Evolutionary conservation across 2,113 vertebrate genomes (phyloP), one percentile per base, ranked within the genome.

Genomic region (Halcyon malimbica): DNA sequence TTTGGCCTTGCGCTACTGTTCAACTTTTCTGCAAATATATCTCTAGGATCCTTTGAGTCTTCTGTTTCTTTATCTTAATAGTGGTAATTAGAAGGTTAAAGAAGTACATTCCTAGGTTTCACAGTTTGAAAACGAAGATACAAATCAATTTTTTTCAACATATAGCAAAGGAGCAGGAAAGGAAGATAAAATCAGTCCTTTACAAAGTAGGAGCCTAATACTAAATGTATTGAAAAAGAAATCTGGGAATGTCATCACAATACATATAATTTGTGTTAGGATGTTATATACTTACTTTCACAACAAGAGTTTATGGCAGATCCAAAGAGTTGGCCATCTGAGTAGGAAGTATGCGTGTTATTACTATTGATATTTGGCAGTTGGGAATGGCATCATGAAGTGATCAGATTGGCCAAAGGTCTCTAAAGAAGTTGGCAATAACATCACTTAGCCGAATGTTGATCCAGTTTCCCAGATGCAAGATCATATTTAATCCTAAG

Each of bases 231-330:
- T 35, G 39, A 56, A 81, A 76, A 5, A 65, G 19, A 76, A 89
- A 65, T 24, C 10, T 8, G 57, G 71, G 12, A 67, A 35, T 37
- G 41, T 3, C 11, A 33, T 60, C 5, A 3, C 0, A 0, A 31
- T 14, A 6, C 2, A 23, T 35, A 26, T 24, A 0, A 28, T 16
- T 53, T 77, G 8, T 46, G 11, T 70, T 50, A 24, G 7, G 9
- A 57, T 87, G 29, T 71, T 68, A 24, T 11, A 8, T 16, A 4
- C 5, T 89, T 42, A 12, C 28, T 91, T 75, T 41, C 15, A 26
- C 9, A 19, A 13, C 28, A 68, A 24, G 62, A 53, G 5, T 78
- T 75, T 50, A 26, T 24, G 8, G 7, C 29, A 64, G 20, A 31
- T 64, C 33, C 46, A 71, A 68, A 85, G 12, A 29, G 4, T 14